Evolutionary conservation across 2,113 vertebrate genomes (phyloP), one percentile per base, ranked within the genome.

Genomic region (Neopipo cinnamomea): DNA sequence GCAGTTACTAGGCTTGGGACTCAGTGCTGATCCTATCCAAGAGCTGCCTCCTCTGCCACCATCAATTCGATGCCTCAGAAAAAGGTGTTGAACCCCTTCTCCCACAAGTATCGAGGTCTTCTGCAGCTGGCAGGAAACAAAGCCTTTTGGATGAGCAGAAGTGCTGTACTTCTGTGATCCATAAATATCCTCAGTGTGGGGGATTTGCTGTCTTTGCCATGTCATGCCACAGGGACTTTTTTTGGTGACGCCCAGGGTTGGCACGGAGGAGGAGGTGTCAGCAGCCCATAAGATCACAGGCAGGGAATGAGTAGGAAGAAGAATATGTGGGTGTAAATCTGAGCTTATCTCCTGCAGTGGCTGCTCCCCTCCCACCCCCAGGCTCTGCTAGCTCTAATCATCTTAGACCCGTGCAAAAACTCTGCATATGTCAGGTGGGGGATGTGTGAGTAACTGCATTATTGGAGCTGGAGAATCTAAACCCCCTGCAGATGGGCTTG

Each of bases 1-100:
- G 41, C 42, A 37, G 67, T 35, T 73, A 37, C 75, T 52, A 8
- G 35, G 50, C 70, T 88, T 76, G 55, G 68, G 67, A 59, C 52
- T 39, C 16, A 1, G 33, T 0, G 0, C 23, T 0, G 1, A 41
- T 66, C 42, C 86, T 27, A 6, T 49, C 50, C 1, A 4, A 66
- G 56, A 53, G 58, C 39, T 73, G 3, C 41, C 72, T 82, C 33
- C 28, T 75, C 53, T 8, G 8, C 47, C 59, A 23, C 42, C 47
- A 27, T 39, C 2, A 2, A 20, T 46, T 66, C 1, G 1, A 12
- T 21, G 35, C n/a, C 41, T 58, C 35, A n/a, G 74, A 47, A 70
- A 73, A 76, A 55, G 33, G n/a, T 41, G 39, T 33, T 90, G 58
- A 6, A 3, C 49, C 18, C 47, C 25, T 72, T 65, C 58, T 89